Evolutionary conservation across 2,888 invertebrate species (phyloP), one percentile per base, ranked within the genome.

Genomic region (Pristionchus fissidentatus): DNA sequence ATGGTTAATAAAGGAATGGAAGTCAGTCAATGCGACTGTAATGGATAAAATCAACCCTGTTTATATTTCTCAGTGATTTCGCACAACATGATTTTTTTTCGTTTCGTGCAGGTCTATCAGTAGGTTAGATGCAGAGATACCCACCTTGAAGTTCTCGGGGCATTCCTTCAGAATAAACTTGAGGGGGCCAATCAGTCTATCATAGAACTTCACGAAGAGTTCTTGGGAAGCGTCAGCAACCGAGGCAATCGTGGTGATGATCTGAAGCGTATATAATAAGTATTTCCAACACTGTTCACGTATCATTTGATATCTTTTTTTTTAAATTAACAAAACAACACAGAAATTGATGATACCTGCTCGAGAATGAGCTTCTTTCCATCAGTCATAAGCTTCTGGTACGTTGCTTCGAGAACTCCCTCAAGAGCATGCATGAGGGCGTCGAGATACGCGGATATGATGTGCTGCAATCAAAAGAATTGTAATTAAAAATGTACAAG

Each of bases 171-270:
- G 97, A 85, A 99, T 98, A 93, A 96, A 98, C 93, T 98, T 98
- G 87, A 99, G 94, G 92, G 96, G 97, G 0, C 98, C 98, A 94
- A 95, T 95, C 43, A 91, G 84, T 13, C 96, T 95, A 92, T 97
- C 97, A 92, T 99, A 99, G 93, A 97, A 98, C 3, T 95, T 94
- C 10, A 96, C 95, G 93, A 99, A 99, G 92, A 97, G 97, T 91
- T 97, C 97, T 93, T 98, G 97, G 19, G 97, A 96, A 0, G 98
- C 97, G 93, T 99, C 99, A 1, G 99, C 99, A 0, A 99, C 97
- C 0, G 98, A 97, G 13, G 99, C 98, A 87, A 99, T 86, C 0
- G 91, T 89, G 1, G 90, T 90, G 75, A 89, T 90, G 22, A 87
- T 85, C 85, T 84, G 52, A 55, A n/a, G n/a, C n/a, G n/a, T n/a